Conservation (phyloP, 2,113 vertebrate genomes). For the Trochalopteron elliotii region DNA sequence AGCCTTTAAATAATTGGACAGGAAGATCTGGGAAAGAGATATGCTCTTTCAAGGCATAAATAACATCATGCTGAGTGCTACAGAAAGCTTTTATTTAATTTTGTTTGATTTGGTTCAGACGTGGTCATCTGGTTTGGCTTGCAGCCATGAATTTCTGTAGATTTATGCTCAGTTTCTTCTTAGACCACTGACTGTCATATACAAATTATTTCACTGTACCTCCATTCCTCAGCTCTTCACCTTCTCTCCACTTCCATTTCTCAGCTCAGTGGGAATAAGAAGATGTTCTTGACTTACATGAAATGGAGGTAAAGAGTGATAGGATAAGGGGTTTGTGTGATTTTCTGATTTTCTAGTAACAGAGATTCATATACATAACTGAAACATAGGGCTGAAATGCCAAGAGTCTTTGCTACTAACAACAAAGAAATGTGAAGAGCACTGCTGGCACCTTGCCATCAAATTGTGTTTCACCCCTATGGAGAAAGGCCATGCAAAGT, state of each 20-base stretch:
- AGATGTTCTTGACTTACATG: background rate
- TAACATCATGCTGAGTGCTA: background rate
- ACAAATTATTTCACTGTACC: background rate
- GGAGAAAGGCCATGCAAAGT: background rate
- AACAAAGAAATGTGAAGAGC: background rate
- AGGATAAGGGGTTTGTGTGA: background rate
- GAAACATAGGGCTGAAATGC: background rate
- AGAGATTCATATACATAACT: background rate
- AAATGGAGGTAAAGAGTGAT: background rate
- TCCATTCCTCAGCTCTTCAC: background rate
- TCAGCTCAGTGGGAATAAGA: background rate
- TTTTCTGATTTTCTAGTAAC: background rate
- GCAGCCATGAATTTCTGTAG: background rate
- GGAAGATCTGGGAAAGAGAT: slow-evolving; percentile 26
- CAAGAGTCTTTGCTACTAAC: background rate
- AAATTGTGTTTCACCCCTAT: background rate
- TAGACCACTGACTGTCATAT: background rate
- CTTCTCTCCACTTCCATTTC: background rate
- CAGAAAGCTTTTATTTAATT: slow-evolving; percentile 24
- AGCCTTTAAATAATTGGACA: slow-evolving; percentile 39
- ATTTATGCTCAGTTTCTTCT: background rate
- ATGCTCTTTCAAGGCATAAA: slow-evolving; percentile 9
- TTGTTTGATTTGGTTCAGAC: background rate
- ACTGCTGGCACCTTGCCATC: background rate
- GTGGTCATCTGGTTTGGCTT: background rate